A percentile compares a stretch with the other conserved stretches of the same genome.
Evolutionary conservation across 2,113 vertebrate species (phyloP).

Genomic region (Mormyrus iriodes): DNA sequence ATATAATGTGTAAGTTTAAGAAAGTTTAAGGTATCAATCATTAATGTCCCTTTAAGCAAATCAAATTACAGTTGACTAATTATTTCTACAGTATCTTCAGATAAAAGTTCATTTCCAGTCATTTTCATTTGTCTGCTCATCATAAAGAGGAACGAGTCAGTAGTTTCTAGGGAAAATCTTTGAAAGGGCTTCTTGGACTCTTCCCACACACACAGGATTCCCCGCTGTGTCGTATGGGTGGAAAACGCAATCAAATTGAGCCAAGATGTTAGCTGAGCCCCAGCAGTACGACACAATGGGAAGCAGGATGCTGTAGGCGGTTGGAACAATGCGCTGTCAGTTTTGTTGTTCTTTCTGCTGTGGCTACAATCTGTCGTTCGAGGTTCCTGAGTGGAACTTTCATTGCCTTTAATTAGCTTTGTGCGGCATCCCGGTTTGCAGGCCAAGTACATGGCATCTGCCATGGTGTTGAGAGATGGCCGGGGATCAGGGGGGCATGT

Average conservation of each 20-base stretch:
- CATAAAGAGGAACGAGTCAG: background rate
- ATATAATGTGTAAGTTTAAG: background rate
- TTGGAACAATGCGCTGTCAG: background rate
- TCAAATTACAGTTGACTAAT: background rate
- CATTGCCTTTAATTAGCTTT: constrained; percentile 19
- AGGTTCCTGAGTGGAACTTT: constrained; percentile 9
- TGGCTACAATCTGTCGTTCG: background rate
- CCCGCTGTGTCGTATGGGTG: background rate
- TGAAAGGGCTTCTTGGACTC: background rate
- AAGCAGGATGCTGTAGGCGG: background rate
- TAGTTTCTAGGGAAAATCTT: background rate
- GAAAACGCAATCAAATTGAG: background rate
- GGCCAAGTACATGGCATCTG: background rate
- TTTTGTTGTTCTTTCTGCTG: background rate
- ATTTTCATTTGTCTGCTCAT: background rate
- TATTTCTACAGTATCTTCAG: background rate
- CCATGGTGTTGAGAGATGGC: background rate
- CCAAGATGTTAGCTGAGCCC: background rate
- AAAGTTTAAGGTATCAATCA: background rate
- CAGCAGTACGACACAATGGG: background rate
- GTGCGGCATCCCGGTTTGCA: background rate
- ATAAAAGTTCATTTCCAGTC: background rate
- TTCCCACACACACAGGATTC: background rate
- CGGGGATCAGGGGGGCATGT: background rate
- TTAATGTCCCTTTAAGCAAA: background rate